Evolutionary conservation across 1,140 invertebrate species (phyloP).

Genomic region (Ladona fulva): DNA sequence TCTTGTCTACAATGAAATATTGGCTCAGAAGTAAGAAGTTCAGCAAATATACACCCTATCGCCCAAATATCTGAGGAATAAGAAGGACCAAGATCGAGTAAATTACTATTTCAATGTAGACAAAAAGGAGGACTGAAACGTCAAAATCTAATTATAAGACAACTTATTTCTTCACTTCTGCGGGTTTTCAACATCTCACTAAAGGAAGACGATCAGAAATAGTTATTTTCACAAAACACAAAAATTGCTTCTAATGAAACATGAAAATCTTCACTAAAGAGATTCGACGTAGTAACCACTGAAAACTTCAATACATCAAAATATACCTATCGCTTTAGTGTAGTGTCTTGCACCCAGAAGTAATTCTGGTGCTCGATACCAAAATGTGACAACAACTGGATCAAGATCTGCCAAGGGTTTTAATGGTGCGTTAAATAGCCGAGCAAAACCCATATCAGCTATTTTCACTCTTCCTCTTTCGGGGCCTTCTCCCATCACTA

Average conservation of each 20-base stretch:
- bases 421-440: constrained; percentile 95
- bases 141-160: too few relatives aligned
- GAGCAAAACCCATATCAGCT: constrained; percentile 99
- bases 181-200: too few relatives aligned
- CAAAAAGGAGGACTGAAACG: too few relatives aligned
- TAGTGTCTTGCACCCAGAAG: constrained; percentile 95
- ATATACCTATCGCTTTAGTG: constrained; percentile 90
- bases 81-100: constrained; percentile 9
- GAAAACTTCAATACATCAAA: constrained; percentile 18
- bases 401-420: constrained; percentile 97
- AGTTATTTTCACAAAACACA: neutral
- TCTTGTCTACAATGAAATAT: constrained; percentile 99
- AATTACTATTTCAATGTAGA: too few relatives aligned
- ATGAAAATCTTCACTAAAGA: constrained; percentile 7
- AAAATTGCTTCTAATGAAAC: neutral
- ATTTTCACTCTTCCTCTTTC: constrained; percentile 97
- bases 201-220: constrained; percentile 18
- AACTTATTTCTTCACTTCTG: too few relatives aligned
- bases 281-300: neutral
- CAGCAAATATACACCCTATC: constrained; percentile 99
- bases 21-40: constrained; percentile 92
- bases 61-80: constrained; percentile 93
- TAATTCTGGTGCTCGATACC: constrained; percentile 97
- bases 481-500: constrained; percentile 98
- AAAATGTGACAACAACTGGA: constrained; percentile 99